These are phyloP conservation scores for Monarcha castaneiventris DNA, from an alignment of 2,113 vertebrate genomes.

Conservation along the genomic window DNA sequence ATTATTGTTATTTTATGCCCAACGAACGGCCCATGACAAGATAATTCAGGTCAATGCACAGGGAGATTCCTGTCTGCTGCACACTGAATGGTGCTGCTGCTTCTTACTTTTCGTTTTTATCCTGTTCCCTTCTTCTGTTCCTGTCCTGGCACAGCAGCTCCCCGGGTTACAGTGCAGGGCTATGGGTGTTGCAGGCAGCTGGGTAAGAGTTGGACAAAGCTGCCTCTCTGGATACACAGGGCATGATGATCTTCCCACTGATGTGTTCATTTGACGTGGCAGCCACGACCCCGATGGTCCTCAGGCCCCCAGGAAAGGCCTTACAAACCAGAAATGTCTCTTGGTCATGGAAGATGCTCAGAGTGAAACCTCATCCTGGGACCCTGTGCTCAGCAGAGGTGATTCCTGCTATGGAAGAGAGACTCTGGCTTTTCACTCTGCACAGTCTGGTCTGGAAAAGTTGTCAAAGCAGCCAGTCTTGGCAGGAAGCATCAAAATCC, in stretches of 20 bases:
- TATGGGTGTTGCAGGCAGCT: neutral
- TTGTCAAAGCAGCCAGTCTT: neutral
- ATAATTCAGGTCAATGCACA: neutral
- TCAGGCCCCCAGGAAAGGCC: neutral
- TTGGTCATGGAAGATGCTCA: neutral
- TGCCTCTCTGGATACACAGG: neutral
- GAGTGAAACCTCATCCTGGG: neutral
- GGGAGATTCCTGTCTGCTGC: neutral
- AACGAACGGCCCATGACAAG: neutral
- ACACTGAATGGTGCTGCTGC: neutral
- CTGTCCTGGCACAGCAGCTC: neutral
- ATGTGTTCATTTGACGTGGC: neutral
- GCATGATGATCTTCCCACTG: neutral
- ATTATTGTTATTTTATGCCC: neutral
- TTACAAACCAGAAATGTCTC: neutral
- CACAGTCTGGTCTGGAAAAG: neutral
- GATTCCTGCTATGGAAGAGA: accelerated
- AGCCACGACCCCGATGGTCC: accelerated
- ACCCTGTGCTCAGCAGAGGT: neutral
- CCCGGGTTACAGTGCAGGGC: neutral
- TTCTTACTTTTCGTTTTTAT: neutral
- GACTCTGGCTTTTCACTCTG: neutral
- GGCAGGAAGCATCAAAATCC: neutral
- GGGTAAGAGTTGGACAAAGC: neutral
- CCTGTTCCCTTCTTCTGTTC: neutral